Base-by-base conservation (phyloP, 2,888 invertebrate species). In the Caenorhabditis macrosperma region DNA sequence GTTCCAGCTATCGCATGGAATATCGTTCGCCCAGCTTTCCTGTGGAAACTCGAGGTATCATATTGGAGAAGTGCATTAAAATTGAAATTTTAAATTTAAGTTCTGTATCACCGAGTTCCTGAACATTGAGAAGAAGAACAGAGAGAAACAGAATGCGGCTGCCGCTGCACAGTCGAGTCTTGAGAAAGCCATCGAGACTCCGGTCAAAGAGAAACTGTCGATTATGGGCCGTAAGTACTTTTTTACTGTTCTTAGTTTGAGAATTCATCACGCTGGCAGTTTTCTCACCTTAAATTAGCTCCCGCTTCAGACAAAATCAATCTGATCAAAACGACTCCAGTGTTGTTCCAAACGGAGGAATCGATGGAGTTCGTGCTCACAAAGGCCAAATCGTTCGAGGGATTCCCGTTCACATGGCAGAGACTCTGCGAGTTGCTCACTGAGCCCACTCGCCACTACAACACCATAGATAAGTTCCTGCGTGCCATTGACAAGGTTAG, bases 341-440 rank as follows among this genome's bases (percentile, higher is more conserved):
- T 79, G 2, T 55, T 63, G 9, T 74, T 75, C 54, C 59, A 64
- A 55, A 69, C 66, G 1, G 72, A 79, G 17, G 79, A 79, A 52
- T 38, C 75, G 6, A 69, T 69, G n/a, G 75, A 79, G 30, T 79
- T 69, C 57, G 35, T 79, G 20, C 57, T 79, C 35, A 28, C 30
- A 24, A 72, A 72, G 33, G 79, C 69, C 15, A 69, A 67, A n/a
- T n/a, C 48, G 15, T 79, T 75, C 57, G 75, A 79, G 7, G 79
- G 79, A 0, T 79, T 79, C 30, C 79, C 79, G 10, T 79, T 79
- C 60, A 79, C 79, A 7, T 79, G 79, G 79, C 79, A 79, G 38
- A 41, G 79, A 22, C 38, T 79, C 9, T 79, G 79, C 61, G 79
- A 79, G 54, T 22, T 79, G 33, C 55, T 79, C 35, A 64, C 38